Evolutionary conservation across 53 echinoderm and acorn worm species (phyloP), one percentile per base, ranked within the genome.

Genomic region (Zoroaster sp.): DNA sequence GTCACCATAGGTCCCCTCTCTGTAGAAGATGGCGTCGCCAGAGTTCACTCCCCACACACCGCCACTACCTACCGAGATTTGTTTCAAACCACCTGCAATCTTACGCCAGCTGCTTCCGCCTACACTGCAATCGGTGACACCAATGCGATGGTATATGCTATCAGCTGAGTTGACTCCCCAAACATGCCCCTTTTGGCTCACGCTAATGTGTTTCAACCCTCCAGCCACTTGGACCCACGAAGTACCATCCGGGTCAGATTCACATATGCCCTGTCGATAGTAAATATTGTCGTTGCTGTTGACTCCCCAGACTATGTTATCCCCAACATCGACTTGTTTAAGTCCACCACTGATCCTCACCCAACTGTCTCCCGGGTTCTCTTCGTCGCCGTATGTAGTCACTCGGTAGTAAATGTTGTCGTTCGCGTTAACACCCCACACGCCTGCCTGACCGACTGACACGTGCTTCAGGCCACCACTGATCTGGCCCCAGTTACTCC

Each of bases 1-100:
- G 34, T 76, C 76, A 14, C 76, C 76, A 34, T 31, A 46, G 4
- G 76, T 76, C 14, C 76, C 76, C 14, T 32, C 46, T 4, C 76
- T 21, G 49, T 76, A 76, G 52, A 3, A 76, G 33, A 76, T 76
- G 8, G 28, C 21, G 11, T 76, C 51, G 2, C 34, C 76, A 4
- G 76, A 46, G 20, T 76, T 76, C 4, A 76, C 76, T 4, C 76
- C 76, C 76, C 76, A 76, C 13, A 76, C 76, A 17, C 76, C 76
- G 17, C 25, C 10, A 11, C 76, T 76, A 15, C 76, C 76, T 8
- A 76, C 76, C 31, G 76, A 76, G 31, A 76, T 76, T 47, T 76
- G 76, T 33, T 76, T 76, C 47, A 76, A 47, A 3, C 47, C 49
- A 5, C 51, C 76, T 5, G 34, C 5, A 13, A 76, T 74, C 32